Evolutionary conservation across 1,140 invertebrate genomes (phyloP).

Genomic region (Helicoverpa zea): DNA sequence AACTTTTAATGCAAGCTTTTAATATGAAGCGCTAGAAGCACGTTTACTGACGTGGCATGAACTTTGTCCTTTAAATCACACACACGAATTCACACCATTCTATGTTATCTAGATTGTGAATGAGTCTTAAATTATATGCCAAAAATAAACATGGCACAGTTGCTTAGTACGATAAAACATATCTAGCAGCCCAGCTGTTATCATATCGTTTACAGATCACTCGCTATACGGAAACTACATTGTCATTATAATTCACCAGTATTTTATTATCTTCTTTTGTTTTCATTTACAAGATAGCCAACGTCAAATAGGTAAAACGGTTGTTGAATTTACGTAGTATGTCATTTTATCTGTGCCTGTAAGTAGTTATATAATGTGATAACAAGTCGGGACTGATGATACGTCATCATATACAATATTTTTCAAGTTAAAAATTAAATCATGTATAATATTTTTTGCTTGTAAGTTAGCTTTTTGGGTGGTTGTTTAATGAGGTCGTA

Average conservation of each 20-base stretch:
- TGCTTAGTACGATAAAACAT: neutral
- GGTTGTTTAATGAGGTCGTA: conserved; percentile 2
- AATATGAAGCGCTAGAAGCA: no score
- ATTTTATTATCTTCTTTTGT: conserved; percentile 13
- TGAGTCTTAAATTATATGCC: no score
- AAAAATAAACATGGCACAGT: neutral
- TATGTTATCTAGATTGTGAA: neutral
- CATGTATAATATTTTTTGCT: neutral
- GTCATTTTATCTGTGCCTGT: no score
- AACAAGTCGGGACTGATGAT: neutral
- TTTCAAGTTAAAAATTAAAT: neutral
- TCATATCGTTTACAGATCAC: conserved; percentile 9
- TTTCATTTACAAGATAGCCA: neutral
- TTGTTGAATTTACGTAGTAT: neutral
- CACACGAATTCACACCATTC: no score
- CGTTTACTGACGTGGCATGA: no score
- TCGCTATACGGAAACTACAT: conserved; percentile 1
- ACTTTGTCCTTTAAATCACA: no score
- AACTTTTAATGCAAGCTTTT: no score
- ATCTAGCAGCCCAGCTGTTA: neutral
- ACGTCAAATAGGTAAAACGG: neutral
- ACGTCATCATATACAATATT: neutral
- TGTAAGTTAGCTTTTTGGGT: neutral
- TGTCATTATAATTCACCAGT: neutral
- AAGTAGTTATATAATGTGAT: neutral